These are phyloP conservation scores for Paracentrotus lividus DNA, from an alignment of 53 echinoderm and acorn worm species.

Conservation along the genomic window DNA sequence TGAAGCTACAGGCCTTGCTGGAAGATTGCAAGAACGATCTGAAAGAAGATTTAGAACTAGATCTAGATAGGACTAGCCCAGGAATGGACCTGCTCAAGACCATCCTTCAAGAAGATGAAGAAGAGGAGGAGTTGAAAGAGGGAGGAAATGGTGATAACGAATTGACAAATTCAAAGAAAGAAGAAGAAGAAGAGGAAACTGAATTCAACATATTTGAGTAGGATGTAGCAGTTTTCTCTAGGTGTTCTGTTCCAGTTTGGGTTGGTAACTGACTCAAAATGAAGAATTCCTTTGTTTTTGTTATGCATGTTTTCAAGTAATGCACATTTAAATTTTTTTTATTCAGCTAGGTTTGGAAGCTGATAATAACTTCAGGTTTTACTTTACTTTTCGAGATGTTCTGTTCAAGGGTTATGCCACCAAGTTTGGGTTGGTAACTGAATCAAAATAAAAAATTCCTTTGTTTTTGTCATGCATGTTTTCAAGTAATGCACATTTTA, in stretches of 20 bases:
- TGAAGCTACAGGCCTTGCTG: neutral
- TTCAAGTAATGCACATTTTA: neutral
- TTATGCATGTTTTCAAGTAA: neutral
- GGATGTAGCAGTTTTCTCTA: neutral
- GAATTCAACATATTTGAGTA: constrained; percentile 9
- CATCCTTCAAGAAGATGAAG: neutral
- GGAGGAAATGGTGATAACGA: neutral
- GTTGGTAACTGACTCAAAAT: neutral
- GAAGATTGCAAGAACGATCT: neutral
- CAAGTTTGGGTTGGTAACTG: neutral
- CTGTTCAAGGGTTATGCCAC: no score
- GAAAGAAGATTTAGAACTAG: neutral
- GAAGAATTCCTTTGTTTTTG: neutral
- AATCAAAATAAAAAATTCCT: neutral
- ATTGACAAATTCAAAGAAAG: constrained; percentile 4
- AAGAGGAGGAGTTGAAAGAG: neutral
- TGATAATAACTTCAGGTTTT: neutral
- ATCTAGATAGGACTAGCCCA: neutral
- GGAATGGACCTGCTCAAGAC: neutral
- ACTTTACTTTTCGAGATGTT: neutral
- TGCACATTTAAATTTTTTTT: neutral
- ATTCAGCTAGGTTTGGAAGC: neutral
- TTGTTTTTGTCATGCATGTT: neutral
- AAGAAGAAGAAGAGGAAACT: neutral
- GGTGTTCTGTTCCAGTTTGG: neutral